These are phyloP conservation scores for Pandemis cinnamomeana DNA, from an alignment of 2,888 invertebrate genomes.

Conservation along the genomic window DNA sequence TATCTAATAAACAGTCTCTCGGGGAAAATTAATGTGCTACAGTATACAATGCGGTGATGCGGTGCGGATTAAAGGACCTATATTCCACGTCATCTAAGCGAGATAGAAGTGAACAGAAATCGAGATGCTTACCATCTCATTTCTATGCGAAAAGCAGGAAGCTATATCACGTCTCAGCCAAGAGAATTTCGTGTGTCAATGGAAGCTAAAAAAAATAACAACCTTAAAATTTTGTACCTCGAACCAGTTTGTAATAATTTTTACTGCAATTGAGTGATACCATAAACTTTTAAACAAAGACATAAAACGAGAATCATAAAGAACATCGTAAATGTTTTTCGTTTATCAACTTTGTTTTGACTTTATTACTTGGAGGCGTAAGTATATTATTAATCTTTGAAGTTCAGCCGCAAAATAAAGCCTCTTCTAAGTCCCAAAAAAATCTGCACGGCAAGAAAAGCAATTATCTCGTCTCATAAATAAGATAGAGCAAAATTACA, in stretches of 20 bases:
- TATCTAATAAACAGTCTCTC: too few species aligned
- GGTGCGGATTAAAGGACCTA: too few species aligned
- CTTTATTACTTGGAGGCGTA: not conserved
- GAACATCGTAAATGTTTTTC: constrained; percentile 1
- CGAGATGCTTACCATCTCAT: too few species aligned
- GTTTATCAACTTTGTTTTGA: constrained; percentile 8
- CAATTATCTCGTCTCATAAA: not conserved
- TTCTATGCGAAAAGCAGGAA: not conserved
- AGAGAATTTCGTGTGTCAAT: not conserved
- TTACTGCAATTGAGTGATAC: constrained; percentile 1
- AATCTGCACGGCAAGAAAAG: not conserved
- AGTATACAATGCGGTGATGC: too few species aligned
- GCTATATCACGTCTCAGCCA: not conserved
- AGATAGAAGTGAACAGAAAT: too few species aligned
- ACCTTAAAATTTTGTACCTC: not conserved
- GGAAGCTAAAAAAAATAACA: not conserved
- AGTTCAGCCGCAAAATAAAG: constrained; percentile 8
- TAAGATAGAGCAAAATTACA: not conserved
- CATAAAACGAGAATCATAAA: constrained; percentile 1
- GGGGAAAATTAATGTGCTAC: too few species aligned
- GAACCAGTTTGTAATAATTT: constrained; percentile 1
- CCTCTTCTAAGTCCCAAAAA: not conserved
- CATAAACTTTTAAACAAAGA: constrained; percentile 1
- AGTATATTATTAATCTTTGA: not conserved
- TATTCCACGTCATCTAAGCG: too few species aligned